A percentile compares a stretch with the other conserved stretches of the same genome.
phyloP scores from a whole-genome alignment of 2,888 invertebrate species.

The Drosophila stalkeri region DNA sequence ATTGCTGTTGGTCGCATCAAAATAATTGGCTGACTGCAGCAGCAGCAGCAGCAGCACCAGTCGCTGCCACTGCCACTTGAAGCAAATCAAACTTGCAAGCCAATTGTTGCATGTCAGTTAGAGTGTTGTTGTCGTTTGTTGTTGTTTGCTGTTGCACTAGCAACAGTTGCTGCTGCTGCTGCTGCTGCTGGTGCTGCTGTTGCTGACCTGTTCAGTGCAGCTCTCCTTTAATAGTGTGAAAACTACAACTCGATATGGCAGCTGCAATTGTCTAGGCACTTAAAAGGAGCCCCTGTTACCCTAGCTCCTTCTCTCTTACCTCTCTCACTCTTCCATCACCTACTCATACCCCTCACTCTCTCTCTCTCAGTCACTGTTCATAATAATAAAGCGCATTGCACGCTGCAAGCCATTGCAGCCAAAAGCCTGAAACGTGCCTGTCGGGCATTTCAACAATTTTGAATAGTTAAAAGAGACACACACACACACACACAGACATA shows the following conservation, averaged over 20 bases:
- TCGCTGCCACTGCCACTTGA: constrained; percentile 34
- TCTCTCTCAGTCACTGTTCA: background rate
- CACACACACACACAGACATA: background rate
- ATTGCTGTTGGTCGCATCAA: constrained; percentile 72
- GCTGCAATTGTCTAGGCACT: constrained; percentile 30
- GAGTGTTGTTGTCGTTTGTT: constrained; percentile 22
- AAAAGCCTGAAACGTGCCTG: constrained; percentile 72
- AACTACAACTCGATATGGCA: constrained; percentile 60
- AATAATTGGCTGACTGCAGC: constrained; percentile 72
- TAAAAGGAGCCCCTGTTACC: background rate
- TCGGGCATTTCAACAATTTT: constrained; percentile 77
- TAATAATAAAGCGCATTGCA: constrained; percentile 42
- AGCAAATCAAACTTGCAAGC: constrained; percentile 52
- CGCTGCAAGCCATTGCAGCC: constrained; percentile 46
- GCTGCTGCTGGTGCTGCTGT: constrained; percentile 5
- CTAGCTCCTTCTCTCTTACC: background rate
- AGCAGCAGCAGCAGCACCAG: constrained; percentile 35
- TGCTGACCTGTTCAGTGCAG: constrained; percentile 33
- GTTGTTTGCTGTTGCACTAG: constrained; percentile 12
- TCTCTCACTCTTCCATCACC: background rate
- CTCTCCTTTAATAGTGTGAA: constrained; percentile 60
- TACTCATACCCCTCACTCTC: background rate
- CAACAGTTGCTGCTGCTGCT: constrained; percentile 16
- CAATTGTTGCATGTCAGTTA: constrained; percentile 50
- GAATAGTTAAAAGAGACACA: constrained; percentile 55